Evolutionary conservation across 2,113 vertebrate species (phyloP).

Genomic region (Cnemophilus loriae): DNA sequence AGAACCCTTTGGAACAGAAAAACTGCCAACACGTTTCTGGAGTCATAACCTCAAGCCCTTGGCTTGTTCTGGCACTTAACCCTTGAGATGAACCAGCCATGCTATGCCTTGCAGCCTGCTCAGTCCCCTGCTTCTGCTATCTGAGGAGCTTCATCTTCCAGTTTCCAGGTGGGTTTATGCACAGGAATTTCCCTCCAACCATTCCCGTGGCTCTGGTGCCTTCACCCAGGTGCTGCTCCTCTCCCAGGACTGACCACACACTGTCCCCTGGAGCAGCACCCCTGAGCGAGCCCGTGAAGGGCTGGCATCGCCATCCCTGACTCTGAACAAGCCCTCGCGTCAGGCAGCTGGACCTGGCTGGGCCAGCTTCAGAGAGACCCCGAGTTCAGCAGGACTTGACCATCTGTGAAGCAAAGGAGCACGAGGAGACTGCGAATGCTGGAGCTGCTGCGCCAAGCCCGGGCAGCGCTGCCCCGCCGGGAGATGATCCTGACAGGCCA

Average conservation of each 20-base stretch:
- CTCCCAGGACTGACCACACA: rapidly evolving
- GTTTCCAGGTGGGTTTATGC: not conserved
- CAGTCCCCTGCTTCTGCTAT: not conserved
- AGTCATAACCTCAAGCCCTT: not conserved
- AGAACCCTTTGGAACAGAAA: not conserved
- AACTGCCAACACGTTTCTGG: not conserved
- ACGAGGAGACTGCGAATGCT: not conserved
- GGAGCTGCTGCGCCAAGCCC: not conserved
- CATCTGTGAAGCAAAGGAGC: not conserved
- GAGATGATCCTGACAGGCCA: not conserved
- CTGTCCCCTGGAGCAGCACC: not conserved
- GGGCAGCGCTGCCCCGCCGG: not conserved
- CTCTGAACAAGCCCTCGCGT: rapidly evolving
- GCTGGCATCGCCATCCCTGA: not conserved
- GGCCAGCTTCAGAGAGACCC: not conserved
- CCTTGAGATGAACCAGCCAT: not conserved
- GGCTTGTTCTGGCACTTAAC: not conserved
- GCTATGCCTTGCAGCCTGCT: not conserved
- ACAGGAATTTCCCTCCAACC: not conserved
- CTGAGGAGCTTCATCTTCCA: not conserved
- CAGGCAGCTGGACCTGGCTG: not conserved
- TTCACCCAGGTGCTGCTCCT: not conserved
- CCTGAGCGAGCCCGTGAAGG: rapidly evolving
- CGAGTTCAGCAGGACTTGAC: not conserved
- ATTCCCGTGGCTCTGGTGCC: not conserved